Percentiles rank a stretch among this genome's conserved stretches.
Evolutionary conservation across 23 tunicate genomes (phyloP).

Genomic region (Halocynthia roretzi): DNA sequence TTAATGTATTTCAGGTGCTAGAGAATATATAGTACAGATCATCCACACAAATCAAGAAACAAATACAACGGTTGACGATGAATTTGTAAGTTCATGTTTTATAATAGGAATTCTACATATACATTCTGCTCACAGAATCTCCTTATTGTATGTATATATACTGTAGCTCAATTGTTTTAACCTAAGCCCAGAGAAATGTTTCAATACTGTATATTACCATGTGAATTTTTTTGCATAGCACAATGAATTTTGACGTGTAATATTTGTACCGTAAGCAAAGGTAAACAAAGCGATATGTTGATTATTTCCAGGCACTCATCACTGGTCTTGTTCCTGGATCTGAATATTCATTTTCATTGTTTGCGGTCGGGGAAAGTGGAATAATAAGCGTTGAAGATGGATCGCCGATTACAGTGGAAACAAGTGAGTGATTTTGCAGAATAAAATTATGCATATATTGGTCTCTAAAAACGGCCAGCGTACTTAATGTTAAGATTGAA

Average conservation of each 20-base stretch:
- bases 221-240: neutral
- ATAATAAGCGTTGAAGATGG: slow-evolving; percentile 32
- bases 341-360: slow-evolving; percentile 25
- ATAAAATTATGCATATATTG: neutral
- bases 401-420: slow-evolving; percentile 13
- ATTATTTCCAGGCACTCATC: slow-evolving; percentile 1
- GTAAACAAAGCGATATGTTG: no score
- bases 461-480: no score
- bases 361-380: slow-evolving; percentile 35
- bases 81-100: slow-evolving; percentile 8
- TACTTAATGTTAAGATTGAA: no score
- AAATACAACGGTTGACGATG: neutral
- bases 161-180: neutral
- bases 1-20: slow-evolving; percentile 9
- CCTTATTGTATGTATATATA: neutral
- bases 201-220: slow-evolving; percentile 2
- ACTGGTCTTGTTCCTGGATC: slow-evolving; percentile 31
- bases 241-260: no score
- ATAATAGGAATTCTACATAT: no score
- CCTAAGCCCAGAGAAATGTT: neutral
- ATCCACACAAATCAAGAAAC: neutral
- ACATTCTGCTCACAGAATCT: no score
- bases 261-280: no score
- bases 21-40: slow-evolving; percentile 8
- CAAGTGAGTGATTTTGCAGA: slow-evolving; percentile 9